Evolutionary conservation across 1,140 invertebrate species (phyloP), one percentile per base, ranked within the genome.

Genomic region (Drosophila orena): DNA sequence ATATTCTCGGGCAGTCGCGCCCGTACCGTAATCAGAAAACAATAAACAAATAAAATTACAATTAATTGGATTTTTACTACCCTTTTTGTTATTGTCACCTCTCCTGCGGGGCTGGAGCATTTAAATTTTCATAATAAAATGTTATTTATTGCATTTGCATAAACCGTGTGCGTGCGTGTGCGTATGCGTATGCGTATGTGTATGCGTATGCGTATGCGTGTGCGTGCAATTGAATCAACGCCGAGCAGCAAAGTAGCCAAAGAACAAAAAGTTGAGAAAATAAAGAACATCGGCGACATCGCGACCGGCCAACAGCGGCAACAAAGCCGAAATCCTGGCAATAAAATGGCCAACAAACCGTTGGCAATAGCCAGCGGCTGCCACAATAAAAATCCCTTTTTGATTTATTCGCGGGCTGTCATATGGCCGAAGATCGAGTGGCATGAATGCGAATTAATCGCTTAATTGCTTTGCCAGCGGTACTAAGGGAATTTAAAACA

Each of bases 1-100:
- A 42, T 50, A 40, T 40, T 43, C 15, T 24, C 22, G 17, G 53
- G n/a, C 6, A 3, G 27, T 30, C 6, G 44, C 55, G 22, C 62
- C 62, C 27, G 57, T 15, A 17, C 40, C 71, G 79, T 86, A 85
- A 85, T 85, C 81, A 86, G 74, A 85, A 88, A 78, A 81, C 81
- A 89, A 88, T 86, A 89, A 88, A 89, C 83, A 88, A 89, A 88
- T 88, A 88, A 89, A 88, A 88, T 88, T 83, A 84, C 79, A 89
- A 88, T 88, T 88, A 88, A 88, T 89, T 88, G 79, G 76, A 88
- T 83, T 88, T 89, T 83, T 68, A 78, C 75, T 40, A 57, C 30
- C 72, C 60, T 42, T 74, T 74, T 68, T 77, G 57, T 64, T 73
- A 35, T 59, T 66, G 46, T 64, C 52, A 40, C 61, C 40, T 42